These are phyloP conservation scores for Athene noctua DNA, from an alignment of 2,113 vertebrate genomes.

Conservation along the genomic window DNA sequence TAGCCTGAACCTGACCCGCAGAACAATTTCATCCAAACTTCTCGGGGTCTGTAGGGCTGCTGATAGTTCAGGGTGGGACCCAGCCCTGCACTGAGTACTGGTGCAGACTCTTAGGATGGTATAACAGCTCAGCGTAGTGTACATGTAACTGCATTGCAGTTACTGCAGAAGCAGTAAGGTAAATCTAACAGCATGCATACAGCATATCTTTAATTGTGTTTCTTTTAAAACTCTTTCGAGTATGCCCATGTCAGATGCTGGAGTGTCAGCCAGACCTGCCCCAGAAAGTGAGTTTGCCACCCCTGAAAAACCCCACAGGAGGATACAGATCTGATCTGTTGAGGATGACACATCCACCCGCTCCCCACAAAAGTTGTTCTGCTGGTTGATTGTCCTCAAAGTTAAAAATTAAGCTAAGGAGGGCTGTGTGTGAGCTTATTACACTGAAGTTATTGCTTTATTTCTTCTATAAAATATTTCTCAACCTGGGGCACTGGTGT, in stretches of 20 bases:
- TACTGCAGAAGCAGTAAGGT: background rate
- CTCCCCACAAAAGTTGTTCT: background rate
- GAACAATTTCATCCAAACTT: background rate
- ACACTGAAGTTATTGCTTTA: constrained; percentile 16
- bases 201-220: background rate
- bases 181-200: background rate
- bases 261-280: background rate
- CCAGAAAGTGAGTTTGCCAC: background rate
- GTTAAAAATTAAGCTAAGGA: constrained; percentile 38
- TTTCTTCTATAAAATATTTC: constrained; percentile 18
- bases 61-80: background rate
- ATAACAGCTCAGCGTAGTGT: background rate
- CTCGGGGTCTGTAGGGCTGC: background rate
- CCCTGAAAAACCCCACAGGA: background rate
- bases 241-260: background rate
- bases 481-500: background rate
- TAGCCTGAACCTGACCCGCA: background rate
- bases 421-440: background rate
- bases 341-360: background rate
- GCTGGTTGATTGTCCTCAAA: background rate
- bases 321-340: fast-evolving
- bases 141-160: background rate
- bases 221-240: background rate
- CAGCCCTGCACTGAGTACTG: background rate
- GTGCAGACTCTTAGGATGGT: background rate